Base-by-base conservation (phyloP, 2,113 vertebrate genomes). In the Cisticola juncidis region DNA sequence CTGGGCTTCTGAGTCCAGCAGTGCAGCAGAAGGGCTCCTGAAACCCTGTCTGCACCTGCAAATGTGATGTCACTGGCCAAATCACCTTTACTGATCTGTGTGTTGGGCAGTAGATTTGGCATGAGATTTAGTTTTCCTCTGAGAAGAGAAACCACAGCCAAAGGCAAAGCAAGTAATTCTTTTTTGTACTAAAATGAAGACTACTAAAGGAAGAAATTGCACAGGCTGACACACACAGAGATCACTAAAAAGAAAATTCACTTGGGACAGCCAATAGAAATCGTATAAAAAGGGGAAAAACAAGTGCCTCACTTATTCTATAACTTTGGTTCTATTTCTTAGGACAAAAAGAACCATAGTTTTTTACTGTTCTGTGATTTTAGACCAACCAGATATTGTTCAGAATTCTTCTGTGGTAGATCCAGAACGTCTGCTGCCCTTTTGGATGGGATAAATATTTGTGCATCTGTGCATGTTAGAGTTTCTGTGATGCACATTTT, bases 381-480 rank as follows among this genome's bases (percentile, higher is more conserved):
- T 44, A 58, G 20, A 25, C 14, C 38, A 71, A 8, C 4, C 35
- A 20, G 25, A 62, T 47, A 6, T 20, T 57, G 2, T 54, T 70
- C 33, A 42, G 51, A 22, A 15, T 62, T 91, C 4, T 86, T 69
- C 26, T n/a, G 14, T 35, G 24, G 19, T 11, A 51, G 22, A 25
- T 64, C 8, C 24, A 56, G 57, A 85, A 56, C 1, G 1, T 19
- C 29, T 89, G 5, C 22, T 81, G 29, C 24, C 12, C 84, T 84
- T 14, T 26, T 77, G 33, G 19, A 11, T 31, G 33, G n/a, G 17
- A 23, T 69, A 11, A 25, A 1, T 77, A 21, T 38, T 44, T 65
- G 5, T 70, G 24, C 19, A 14, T n/a, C 6, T 9, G 11, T 50
- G 9, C 4, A 0, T 0, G 1, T 0, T 51, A n/a, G 26, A 69